Conservation (phyloP, 2,797 vertebrate species). For the Amblyopsis hoosieri region DNA sequence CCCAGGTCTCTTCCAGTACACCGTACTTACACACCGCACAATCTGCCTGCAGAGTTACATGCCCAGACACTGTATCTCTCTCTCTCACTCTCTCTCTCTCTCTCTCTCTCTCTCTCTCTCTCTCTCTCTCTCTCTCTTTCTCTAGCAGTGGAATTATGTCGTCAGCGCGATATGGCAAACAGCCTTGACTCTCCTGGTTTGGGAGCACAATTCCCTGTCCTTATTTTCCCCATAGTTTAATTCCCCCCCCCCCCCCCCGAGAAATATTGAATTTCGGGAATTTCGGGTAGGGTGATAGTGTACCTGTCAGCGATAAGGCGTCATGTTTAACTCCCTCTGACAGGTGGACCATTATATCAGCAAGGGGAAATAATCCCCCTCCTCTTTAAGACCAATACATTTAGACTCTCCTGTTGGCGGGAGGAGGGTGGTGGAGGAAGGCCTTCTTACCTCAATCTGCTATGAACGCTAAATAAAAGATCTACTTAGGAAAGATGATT, state of each 20-base stretch:
- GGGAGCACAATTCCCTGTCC: conserved; percentile 70
- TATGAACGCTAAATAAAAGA: conserved; percentile 71
- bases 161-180: conserved; percentile 90
- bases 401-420: conserved; percentile 54
- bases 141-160: conserved; percentile 81
- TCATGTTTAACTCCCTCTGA: conserved; percentile 91
- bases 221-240: conserved; percentile 75
- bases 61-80: conserved; percentile 53
- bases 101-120: neutral
- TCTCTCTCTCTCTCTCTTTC: conserved; percentile 64
- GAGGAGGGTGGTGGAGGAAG: conserved; percentile 51
- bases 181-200: conserved; percentile 85
- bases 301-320: conserved; percentile 94
- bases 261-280: conserved; percentile 81
- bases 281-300: conserved; percentile 89
- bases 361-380: conserved; percentile 87
- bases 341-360: conserved; percentile 91
- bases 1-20: conserved; percentile 82
- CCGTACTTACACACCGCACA: conserved; percentile 85
- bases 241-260: conserved; percentile 57
- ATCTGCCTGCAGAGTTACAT: conserved; percentile 69
- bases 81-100: conserved; percentile 53
- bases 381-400: conserved; percentile 67
- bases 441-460: conserved; percentile 76
- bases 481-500: conserved; percentile 69